These are phyloP conservation scores for Pygmarrhopalites habei DNA, from an alignment of 1,140 invertebrate genomes.

Conservation along the genomic window DNA sequence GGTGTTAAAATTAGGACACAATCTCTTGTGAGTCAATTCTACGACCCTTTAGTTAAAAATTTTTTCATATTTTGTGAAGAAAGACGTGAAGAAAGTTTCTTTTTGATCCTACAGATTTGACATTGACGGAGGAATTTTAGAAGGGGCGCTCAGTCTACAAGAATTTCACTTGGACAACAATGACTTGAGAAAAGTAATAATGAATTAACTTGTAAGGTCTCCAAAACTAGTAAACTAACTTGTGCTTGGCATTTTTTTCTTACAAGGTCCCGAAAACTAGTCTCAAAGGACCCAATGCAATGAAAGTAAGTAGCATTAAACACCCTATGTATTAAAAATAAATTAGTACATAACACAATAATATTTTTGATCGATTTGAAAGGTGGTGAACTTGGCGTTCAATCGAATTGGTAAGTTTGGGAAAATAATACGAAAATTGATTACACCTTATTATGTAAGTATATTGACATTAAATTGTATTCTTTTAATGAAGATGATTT, in stretches of 20 bases:
- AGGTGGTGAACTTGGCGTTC: slow-evolving; percentile 60
- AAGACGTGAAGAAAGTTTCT: too few species aligned
- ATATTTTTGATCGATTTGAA: slow-evolving; percentile 58
- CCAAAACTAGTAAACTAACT: too few species aligned
- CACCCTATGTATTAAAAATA: too few species aligned
- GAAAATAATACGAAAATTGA: too few species aligned
- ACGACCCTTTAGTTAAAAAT: too few species aligned
- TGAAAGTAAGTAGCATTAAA: too few species aligned
- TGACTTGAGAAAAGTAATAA: slow-evolving; percentile 57
- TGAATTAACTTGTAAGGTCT: too few species aligned
- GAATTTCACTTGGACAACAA: slow-evolving; percentile 73
- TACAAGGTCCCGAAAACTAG: slow-evolving; percentile 72
- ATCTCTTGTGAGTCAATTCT: too few species aligned
- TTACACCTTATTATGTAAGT: not conserved
- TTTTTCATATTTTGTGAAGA: too few species aligned
- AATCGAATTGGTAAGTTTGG: slow-evolving; percentile 68
- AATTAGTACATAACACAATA: too few species aligned
- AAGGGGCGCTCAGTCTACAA: slow-evolving; percentile 64
- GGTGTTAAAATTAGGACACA: slow-evolving; percentile 67
- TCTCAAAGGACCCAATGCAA: slow-evolving; percentile 70
- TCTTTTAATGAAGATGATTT: slow-evolving; percentile 22
- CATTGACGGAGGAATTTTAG: slow-evolving; percentile 74
- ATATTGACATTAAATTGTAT: not conserved
- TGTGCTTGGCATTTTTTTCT: too few species aligned
- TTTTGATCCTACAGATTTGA: too few species aligned